Percentiles rank a stretch among this genome's conserved stretches.
Evolutionary conservation across 2,113 vertebrate genomes (phyloP).

Genomic region (Spea multiplicata): DNA sequence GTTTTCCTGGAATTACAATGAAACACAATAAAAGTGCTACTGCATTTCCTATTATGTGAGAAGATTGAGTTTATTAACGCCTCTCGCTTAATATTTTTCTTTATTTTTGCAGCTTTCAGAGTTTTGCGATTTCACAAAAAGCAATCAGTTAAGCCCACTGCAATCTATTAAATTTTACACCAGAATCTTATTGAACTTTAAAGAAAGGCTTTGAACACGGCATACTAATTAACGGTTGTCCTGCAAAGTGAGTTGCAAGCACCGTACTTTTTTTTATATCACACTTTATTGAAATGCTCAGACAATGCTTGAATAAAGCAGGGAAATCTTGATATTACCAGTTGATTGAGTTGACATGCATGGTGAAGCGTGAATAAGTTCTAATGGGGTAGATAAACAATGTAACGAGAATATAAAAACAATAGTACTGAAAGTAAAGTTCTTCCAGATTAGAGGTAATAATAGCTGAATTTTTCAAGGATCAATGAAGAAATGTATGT

Average conservation of each 20-base stretch:
- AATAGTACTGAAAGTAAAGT: no score
- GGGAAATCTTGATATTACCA: no score
- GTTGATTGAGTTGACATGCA: no score
- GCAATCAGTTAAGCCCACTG: slow-evolving; percentile 15
- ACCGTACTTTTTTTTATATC: background rate
- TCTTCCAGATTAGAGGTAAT: no score
- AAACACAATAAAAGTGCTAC: slow-evolving; percentile 27
- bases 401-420: no score
- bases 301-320: no score
- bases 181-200: background rate
- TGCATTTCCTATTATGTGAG: slow-evolving; percentile 37
- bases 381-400: no score
- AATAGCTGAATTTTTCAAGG: no score
- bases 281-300: no score
- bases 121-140: slow-evolving; percentile 21
- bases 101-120: slow-evolving; percentile 11
- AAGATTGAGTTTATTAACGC: slow-evolving; percentile 36
- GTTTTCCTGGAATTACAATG: slow-evolving; percentile 44
- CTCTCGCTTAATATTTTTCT: slow-evolving; percentile 38
- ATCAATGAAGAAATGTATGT: no score
- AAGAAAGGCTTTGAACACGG: background rate
- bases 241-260: background rate
- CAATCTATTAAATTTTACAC: background rate
- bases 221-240: slow-evolving; percentile 11
- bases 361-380: no score